Evolutionary conservation across 64 coral and sea anemone genomes (phyloP), one percentile per base, ranked within the genome.

Genomic region (Pocillopora damicornis): DNA sequence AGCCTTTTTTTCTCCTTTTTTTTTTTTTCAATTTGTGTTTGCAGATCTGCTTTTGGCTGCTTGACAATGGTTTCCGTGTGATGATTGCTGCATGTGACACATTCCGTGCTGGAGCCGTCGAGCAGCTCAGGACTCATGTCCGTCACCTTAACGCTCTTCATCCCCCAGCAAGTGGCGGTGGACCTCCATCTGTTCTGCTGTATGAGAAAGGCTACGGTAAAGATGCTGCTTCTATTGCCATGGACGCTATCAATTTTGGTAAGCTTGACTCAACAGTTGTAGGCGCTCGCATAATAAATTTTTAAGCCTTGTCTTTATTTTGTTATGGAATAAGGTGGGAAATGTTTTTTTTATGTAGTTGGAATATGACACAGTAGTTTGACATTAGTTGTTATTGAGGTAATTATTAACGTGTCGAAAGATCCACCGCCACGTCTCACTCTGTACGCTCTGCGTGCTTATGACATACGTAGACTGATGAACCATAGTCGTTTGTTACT

Each of bases 201-300:
- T 99, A 99, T 69, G 97, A 99, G 86, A 95, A 94, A 61, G 97
- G 97, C 63, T 99, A 99, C 81, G 97, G 97, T 17, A 99, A 99
- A 79, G 97, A 99, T 80, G 97, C 97, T 61, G 97, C 97, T 13
- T 80, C 97, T n/a, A 99, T 99, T 22, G 97, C 97, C 13, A 99
- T 99, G 97, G 97, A 99, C 75, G 97, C 97, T 7, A 95, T 99
- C 30, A 99, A 95, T 88, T 99, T 95, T 88, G 97, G 97, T 95
- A 74, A 84, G 90, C 63, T 73, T 15, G 16, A 85, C 23, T 20
- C 22, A 3, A 30, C 20, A 15, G 14, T 11, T 5, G 22, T n/a
- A 20, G 30, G 30, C 30, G 30, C 30, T 30, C 30, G 30, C 0
- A 30, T 30, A 30, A 30, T 30, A 30, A 30, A 30, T 30, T 30